Evolutionary conservation across 1,140 invertebrate species (phyloP).

Genomic region (Cotesia glomerata): DNA sequence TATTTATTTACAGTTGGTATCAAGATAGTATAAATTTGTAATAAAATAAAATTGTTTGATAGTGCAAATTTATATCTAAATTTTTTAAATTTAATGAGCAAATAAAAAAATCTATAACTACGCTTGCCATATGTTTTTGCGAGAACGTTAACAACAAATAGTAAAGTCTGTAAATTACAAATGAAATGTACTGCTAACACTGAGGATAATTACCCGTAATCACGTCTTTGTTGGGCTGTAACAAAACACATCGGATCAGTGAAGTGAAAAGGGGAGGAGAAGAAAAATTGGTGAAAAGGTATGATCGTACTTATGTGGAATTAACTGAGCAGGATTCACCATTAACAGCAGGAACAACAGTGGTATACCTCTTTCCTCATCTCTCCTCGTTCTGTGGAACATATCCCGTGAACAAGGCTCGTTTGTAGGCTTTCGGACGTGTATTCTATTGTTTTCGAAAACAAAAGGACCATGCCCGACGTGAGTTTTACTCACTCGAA

Average conservation of each 20-base stretch:
- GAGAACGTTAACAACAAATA: not conserved
- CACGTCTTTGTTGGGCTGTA: not conserved
- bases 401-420: not conserved
- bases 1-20: too few species aligned
- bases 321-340: conserved; percentile 3
- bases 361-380: not conserved
- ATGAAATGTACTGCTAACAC: not conserved
- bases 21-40: too few species aligned
- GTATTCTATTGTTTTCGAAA: conserved; percentile 10
- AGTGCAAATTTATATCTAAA: too few species aligned
- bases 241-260: not conserved
- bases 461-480: conserved; percentile 12
- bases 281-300: not conserved
- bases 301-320: conserved; percentile 7
- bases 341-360: not conserved
- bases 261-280: not conserved
- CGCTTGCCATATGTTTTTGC: conserved; percentile 3
- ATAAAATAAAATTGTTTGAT: too few species aligned
- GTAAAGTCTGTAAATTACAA: not conserved
- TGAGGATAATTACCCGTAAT: conserved; percentile 20
- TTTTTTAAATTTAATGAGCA: too few species aligned
- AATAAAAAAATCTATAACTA: not conserved
- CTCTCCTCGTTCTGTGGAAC: not conserved
- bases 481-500: not conserved
- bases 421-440: conserved; percentile 7